Evolutionary conservation across 2,888 invertebrate species (phyloP).

Genomic region (Chironomus tentans): DNA sequence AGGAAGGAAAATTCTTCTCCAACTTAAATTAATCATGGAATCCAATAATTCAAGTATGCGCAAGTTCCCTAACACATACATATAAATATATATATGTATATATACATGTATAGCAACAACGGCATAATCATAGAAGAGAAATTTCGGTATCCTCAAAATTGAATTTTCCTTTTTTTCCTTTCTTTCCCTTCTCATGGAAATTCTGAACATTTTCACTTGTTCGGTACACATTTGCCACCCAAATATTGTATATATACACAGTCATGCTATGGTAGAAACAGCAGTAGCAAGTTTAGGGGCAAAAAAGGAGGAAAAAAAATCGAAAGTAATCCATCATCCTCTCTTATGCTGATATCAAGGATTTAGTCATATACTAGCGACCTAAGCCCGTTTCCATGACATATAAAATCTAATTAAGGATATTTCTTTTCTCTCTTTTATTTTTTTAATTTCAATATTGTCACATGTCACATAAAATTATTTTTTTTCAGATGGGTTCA

Average conservation of each 20-base stretch:
- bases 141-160: slow-evolving; percentile 22
- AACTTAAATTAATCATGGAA: slow-evolving; percentile 4
- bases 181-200: not conserved
- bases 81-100: not conserved
- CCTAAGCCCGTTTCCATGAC: not conserved
- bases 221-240: slow-evolving; percentile 22
- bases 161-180: slow-evolving; percentile 16
- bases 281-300: not conserved
- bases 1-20: not conserved
- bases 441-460: slow-evolving; percentile 6
- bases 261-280: not conserved
- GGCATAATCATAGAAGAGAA: slow-evolving; percentile 21
- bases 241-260: slow-evolving; percentile 7
- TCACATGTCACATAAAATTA: slow-evolving; percentile 6
- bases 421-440: too few relatives aligned
- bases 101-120: not conserved
- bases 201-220: slow-evolving; percentile 11
- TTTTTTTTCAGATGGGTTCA: not conserved
- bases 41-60: slow-evolving; percentile 20
- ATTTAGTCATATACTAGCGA: slow-evolving; percentile 3
- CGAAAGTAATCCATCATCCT: slow-evolving; percentile 26
- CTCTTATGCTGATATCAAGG: slow-evolving; percentile 23
- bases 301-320: slow-evolving; percentile 17
- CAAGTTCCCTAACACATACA: slow-evolving; percentile 8
- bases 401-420: slow-evolving; percentile 17